Conservation (phyloP, 2,797 vertebrate species). For the Bufotes viridis region DNA sequence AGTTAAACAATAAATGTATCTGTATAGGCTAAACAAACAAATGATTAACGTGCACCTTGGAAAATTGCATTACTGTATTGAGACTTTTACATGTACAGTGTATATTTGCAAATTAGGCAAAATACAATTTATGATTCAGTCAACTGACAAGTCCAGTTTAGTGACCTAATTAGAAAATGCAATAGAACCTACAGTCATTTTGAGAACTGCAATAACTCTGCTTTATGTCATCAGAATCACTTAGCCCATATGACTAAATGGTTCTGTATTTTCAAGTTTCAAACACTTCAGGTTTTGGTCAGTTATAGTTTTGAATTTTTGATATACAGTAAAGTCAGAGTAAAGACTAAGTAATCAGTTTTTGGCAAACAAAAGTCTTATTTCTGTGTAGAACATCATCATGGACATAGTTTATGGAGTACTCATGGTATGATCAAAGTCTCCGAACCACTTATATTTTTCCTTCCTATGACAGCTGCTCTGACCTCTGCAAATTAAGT, state of each 20-base stretch:
- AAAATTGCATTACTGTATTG: background rate
- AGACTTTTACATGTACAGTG: background rate
- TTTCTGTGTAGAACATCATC: background rate
- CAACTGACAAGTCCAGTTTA: conserved; percentile 3
- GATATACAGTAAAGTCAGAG: background rate
- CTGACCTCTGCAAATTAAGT: background rate
- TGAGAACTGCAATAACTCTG: background rate
- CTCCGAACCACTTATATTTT: background rate
- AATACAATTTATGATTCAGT: conserved; percentile 17
- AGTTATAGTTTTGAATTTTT: background rate
- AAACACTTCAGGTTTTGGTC: background rate
- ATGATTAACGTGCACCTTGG: background rate
- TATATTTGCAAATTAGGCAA: background rate
- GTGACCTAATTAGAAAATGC: conserved; percentile 4
- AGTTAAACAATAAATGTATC: too few species aligned
- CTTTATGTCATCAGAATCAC: background rate
- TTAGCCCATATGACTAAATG: background rate
- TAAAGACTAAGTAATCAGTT: background rate
- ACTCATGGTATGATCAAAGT: background rate
- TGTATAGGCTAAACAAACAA: background rate
- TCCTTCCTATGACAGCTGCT: background rate
- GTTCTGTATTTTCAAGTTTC: background rate
- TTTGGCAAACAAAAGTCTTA: background rate
- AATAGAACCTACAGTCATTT: conserved; percentile 14
- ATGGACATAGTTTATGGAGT: background rate